Evolutionary conservation across 2,113 vertebrate species (phyloP).

Genomic region (Cavia aperea): DNA sequence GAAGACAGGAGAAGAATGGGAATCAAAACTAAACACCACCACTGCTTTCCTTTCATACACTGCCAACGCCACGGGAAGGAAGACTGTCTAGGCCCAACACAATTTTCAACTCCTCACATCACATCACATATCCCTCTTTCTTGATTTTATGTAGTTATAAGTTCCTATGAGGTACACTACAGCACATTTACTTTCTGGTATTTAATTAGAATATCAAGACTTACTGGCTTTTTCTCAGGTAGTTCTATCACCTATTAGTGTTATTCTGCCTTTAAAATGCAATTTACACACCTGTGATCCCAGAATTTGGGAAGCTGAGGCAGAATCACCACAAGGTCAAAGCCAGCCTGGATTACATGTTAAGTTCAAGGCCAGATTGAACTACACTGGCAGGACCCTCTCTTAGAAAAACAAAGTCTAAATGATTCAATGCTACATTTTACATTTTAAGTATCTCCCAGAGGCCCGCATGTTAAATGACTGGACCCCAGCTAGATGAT

Average conservation of each 20-base stretch:
- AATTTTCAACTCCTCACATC: background rate
- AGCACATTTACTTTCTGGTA: background rate
- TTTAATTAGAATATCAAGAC: slow-evolving; percentile 2
- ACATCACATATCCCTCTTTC: no score
- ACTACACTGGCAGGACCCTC: background rate
- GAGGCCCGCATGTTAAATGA: background rate
- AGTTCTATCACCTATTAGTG: background rate
- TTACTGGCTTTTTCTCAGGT: background rate
- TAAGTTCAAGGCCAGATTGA: background rate
- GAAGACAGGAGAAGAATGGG: background rate
- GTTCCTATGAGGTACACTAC: background rate
- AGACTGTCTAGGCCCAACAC: background rate
- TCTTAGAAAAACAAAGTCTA: background rate
- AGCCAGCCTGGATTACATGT: no score
- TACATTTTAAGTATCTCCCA: background rate
- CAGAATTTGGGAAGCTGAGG: background rate
- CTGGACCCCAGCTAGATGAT: no score
- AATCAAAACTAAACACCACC: background rate
- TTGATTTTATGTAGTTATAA: background rate
- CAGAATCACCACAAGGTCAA: background rate
- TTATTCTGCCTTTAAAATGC: background rate
- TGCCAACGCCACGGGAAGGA: background rate
- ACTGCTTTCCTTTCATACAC: background rate
- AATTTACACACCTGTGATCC: background rate
- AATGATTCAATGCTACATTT: background rate